Conservation (phyloP, 2,888 invertebrate genomes). For the Pachycephus smyrnensis region DNA sequence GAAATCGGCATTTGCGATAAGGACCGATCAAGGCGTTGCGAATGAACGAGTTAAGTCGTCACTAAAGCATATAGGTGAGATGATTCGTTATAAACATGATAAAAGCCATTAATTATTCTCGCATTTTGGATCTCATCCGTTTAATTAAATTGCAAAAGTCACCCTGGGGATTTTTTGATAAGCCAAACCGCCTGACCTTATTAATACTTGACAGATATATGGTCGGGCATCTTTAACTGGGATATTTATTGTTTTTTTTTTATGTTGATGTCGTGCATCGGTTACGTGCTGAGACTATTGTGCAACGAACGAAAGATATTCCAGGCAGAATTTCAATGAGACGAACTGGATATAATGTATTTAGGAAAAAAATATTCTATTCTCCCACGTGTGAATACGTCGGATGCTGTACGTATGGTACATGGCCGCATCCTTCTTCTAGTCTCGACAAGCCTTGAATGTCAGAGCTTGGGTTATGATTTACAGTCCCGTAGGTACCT, state of each 20-base stretch:
- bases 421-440: not conserved
- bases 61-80: not conserved
- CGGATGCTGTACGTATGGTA: not conserved
- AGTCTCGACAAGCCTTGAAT: not conserved
- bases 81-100: not conserved
- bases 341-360: not conserved
- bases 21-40: no score
- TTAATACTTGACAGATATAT: not conserved
- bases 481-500: not conserved
- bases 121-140: no score
- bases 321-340: not conserved
- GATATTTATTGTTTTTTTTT: not conserved
- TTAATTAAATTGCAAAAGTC: no score
- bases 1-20: no score
- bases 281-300: not conserved
- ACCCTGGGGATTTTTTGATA: not conserved
- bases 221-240: not conserved
- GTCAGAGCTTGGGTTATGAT: conserved; percentile 5
- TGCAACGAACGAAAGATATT: not conserved
- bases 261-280: not conserved
- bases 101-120: not conserved
- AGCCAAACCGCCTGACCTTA: not conserved
- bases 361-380: not conserved
- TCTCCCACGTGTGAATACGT: not conserved
- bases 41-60: not conserved